Evolutionary conservation across 2,888 invertebrate species (phyloP), one percentile per base, ranked within the genome.

Genomic region (Drosophila yooni): DNA sequence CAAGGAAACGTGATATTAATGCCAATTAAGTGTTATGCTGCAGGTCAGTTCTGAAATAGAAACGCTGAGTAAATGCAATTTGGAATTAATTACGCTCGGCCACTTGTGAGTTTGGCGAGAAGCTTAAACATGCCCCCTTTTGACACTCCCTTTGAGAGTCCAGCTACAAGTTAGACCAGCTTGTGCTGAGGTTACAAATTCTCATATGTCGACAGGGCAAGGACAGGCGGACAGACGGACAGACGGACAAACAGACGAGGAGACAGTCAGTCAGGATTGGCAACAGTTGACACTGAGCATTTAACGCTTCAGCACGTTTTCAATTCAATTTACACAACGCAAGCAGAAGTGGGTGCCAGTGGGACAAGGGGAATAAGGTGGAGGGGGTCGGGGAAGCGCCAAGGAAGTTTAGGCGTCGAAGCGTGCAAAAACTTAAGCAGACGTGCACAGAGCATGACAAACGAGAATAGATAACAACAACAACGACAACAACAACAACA

Each of bases 301-400:
- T 93, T 93, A 93, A 92, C 93, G 93, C 93, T 91, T 93, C 92
- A 92, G 93, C 93, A 92, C 91, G 91, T 91, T 91, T 91, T 82
- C 92, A 92, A 92, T 92, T 92, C 90, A 92, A 92, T 92, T 91
- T 91, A 77, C 89, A 82, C 76, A 81, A 68, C 69, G 59, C 70
- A 73, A 54, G 53, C 60, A 59, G 69, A 43, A 53, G 48, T 18
- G 25, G 8, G 21, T 33, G 61, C 48, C 25, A 10, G 46, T 18
- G 10, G n/a, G 33, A 3, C 13, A 11, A 7, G 10, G 62, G 40
- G 7, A 25, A 29, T 4, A 5, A 52, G 57, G 31, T 34, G 43
- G 46, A 18, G 25, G 54, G 18, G 52, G n/a, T 36, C 29, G 29
- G 60, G 69, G 64, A 72, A 72, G 72, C 89, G 77, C 86, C 86